A percentile compares a stretch with the other conserved stretches of the same genome.
These are phyloP conservation scores for Macquaria australasica DNA, from an alignment of 2,113 vertebrate species.

Conservation along the genomic window DNA sequence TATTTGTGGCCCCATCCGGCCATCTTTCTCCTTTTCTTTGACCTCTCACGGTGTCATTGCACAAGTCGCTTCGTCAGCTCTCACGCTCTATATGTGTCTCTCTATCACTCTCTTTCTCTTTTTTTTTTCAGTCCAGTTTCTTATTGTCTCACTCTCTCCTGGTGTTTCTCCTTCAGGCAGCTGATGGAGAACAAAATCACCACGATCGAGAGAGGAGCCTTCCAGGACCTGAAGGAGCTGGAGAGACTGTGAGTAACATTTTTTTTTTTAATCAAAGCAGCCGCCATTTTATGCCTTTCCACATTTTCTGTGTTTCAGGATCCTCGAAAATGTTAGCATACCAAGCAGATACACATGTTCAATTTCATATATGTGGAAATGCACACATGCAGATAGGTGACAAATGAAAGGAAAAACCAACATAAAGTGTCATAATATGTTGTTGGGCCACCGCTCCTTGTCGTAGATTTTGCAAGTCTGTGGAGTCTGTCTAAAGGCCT, in stretches of 20 bases:
- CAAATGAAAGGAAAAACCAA: background rate
- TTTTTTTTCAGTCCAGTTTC: conserved; percentile 8
- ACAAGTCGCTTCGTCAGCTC: conserved; percentile 49
- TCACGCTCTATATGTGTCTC: conserved; percentile 26
- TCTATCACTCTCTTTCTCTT: conserved; percentile 62
- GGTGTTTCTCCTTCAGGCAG: conserved; percentile 88
- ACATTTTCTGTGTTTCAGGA: background rate
- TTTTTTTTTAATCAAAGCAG: background rate
- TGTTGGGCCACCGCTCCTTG: background rate
- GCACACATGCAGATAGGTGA: background rate
- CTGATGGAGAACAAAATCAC: conserved; percentile 99
- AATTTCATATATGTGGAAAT: background rate
- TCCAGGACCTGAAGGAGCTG: conserved; percentile 98
- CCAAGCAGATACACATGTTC: background rate
- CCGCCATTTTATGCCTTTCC: background rate
- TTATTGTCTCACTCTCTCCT: conserved; percentile 67
- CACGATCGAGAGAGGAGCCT: conserved; percentile 96
- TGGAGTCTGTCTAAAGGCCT: background rate
- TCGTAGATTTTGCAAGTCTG: background rate
- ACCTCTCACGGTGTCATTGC: conserved; percentile 53
- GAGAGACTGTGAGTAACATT: conserved; percentile 95
- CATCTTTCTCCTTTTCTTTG: conserved; percentile 50
- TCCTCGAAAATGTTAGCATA: background rate
- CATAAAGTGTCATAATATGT: background rate
- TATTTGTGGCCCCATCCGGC: conserved; percentile 44